Percentiles rank a stretch among this genome's conserved stretches.
These are phyloP conservation scores for Aix galericulata DNA, from an alignment of 2,113 vertebrate species.

Conservation along the genomic window DNA sequence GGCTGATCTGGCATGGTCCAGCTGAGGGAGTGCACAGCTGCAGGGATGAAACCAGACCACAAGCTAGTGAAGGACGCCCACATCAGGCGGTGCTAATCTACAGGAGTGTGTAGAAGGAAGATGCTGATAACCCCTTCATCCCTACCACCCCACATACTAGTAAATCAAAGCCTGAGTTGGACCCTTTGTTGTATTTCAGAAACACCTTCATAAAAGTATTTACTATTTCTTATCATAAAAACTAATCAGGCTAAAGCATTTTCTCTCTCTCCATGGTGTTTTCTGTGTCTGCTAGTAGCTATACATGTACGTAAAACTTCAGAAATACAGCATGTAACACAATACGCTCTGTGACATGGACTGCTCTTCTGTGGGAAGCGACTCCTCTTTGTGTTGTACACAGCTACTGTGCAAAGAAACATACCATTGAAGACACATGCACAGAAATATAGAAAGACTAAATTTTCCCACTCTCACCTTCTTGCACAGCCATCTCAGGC, in stretches of 20 bases:
- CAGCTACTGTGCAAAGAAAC: not conserved
- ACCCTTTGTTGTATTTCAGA: not conserved
- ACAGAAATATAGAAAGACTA: slow-evolving; percentile 35
- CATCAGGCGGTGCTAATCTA: not conserved
- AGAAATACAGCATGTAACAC: not conserved
- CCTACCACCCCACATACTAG: not conserved
- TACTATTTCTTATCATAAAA: not conserved
- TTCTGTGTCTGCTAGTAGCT: not conserved
- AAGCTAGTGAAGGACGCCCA: not conserved
- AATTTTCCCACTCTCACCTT: slow-evolving; percentile 79
- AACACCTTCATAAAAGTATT: not conserved
- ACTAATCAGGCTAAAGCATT: not conserved
- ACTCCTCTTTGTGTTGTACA: fast-evolving
- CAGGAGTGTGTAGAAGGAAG: not conserved
- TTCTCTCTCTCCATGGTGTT: not conserved
- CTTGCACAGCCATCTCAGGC: slow-evolving; percentile 77
- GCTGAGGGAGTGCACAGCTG: not conserved
- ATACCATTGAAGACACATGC: slow-evolving; percentile 20
- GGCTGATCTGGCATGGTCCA: not conserved
- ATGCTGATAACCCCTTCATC: not conserved
- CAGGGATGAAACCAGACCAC: not conserved
- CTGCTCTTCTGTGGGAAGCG: not conserved
- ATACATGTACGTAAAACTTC: not conserved
- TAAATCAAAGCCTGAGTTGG: not conserved
- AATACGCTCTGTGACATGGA: not conserved